phyloP scores from a whole-genome alignment of 2,113 vertebrate genomes.

The Anguilla rostrata region DNA sequence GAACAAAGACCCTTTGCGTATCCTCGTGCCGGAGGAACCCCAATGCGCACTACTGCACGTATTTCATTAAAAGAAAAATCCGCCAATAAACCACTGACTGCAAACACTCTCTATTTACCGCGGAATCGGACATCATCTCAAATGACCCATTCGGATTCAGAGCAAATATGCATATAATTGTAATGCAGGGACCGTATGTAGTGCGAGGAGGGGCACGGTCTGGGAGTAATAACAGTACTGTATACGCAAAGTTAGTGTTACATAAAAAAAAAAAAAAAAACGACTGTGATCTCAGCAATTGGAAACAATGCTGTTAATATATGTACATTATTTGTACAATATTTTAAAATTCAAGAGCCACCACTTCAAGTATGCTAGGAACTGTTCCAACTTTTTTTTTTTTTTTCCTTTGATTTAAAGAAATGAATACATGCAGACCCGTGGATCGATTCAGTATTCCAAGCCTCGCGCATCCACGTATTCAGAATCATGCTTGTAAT shows the following conservation, averaged over 20 bases:
- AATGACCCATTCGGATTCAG: neutral
- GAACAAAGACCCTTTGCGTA: neutral
- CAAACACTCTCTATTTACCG: neutral
- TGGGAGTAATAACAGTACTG: neutral
- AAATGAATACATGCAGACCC: neutral
- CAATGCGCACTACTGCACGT: neutral
- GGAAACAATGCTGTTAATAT: neutral
- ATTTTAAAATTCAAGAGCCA: neutral
- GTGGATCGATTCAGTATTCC: neutral
- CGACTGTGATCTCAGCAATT: neutral
- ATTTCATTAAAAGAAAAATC: neutral
- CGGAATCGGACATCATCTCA: neutral
- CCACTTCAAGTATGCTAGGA: neutral
- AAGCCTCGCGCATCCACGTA: neutral
- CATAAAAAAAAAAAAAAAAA: neutral
- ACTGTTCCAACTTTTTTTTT: slow-evolving; percentile 18
- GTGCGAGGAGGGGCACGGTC: neutral
- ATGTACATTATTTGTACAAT: no score
- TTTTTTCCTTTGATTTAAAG: neutral
- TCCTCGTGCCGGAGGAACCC: neutral
- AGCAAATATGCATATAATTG: neutral
- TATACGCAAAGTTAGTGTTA: neutral
- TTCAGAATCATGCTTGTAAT: neutral
- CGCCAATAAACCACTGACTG: neutral
- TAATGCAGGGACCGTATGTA: neutral